Percentiles rank a stretch among this genome's conserved stretches.
Evolutionary conservation across 2,113 vertebrate species (phyloP).

Genomic region (Axis porcinus): DNA sequence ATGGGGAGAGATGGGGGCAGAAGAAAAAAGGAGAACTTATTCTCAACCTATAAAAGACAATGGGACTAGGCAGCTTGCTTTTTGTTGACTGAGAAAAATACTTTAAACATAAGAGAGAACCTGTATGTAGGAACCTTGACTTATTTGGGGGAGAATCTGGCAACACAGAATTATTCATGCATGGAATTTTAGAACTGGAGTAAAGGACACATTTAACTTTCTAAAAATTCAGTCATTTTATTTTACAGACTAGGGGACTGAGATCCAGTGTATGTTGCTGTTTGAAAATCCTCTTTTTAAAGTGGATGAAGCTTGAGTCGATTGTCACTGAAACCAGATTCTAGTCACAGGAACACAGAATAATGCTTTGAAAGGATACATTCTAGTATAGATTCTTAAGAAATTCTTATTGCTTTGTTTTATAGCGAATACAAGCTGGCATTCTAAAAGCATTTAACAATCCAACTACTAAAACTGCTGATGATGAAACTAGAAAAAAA

Average conservation of each 20-base stretch:
- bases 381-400: background rate
- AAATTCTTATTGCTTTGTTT: conserved; percentile 47
- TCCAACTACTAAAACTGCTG: conserved; percentile 96
- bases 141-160: background rate
- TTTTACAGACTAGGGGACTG: background rate
- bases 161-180: background rate
- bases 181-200: conserved; percentile 2
- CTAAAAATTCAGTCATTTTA: background rate
- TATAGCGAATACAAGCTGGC: conserved; percentile 93
- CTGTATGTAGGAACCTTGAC: background rate
- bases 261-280: background rate
- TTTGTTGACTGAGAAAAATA: background rate
- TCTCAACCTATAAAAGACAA: background rate
- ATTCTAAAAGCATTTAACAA: conserved; percentile 98
- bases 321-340: background rate
- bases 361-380: background rate
- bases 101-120: background rate
- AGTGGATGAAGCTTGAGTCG: background rate
- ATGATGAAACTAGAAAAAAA: conserved; percentile 95
- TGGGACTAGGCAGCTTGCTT: background rate
- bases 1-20: background rate
- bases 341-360: background rate
- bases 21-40: background rate
- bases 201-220: background rate
- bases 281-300: background rate